A percentile compares a stretch with the other conserved stretches of the same genome.
Evolutionary conservation across 2,888 invertebrate genomes (phyloP).

Genomic region (Clusia tigrina): DNA sequence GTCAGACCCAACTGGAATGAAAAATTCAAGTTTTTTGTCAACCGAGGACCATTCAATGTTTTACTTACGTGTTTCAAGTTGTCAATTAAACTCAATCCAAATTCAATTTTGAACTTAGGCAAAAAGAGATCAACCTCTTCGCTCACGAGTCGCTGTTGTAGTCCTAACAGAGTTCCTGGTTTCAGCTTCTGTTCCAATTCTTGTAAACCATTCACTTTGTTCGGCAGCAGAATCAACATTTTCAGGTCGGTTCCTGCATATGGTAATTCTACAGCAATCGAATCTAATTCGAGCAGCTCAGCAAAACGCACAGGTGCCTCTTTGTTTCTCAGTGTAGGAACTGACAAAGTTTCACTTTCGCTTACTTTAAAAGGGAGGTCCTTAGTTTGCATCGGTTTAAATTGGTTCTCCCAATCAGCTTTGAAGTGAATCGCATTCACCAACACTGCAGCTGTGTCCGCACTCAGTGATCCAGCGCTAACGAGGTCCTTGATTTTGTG

Average conservation of each 20-base stretch:
- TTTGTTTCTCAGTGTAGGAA: constrained; percentile 81
- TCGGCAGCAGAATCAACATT: constrained; percentile 78
- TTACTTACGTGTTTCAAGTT: constrained; percentile 69
- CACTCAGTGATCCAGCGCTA: constrained; percentile 67
- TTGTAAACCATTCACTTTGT: constrained; percentile 69
- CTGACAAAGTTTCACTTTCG: constrained; percentile 63
- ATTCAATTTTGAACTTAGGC: constrained; percentile 83
- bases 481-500: constrained; percentile 83
- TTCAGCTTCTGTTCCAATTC: constrained; percentile 70
- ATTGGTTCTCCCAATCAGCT: constrained; percentile 77
- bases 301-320: constrained; percentile 65
- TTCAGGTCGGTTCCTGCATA: constrained; percentile 74
- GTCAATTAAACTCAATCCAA: constrained; percentile 69
- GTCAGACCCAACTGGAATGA: constrained; percentile 72
- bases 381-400: constrained; percentile 69
- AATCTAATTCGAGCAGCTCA: constrained; percentile 62
- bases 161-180: constrained; percentile 66
- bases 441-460: constrained; percentile 73
- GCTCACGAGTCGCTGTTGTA: constrained; percentile 64
- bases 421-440: constrained; percentile 92
- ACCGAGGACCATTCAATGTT: background rate
- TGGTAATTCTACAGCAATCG: constrained; percentile 73
- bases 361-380: constrained; percentile 72
- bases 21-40: no score
- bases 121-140: constrained; percentile 69